Conservation (phyloP, 1,140 invertebrate genomes). For the Rhyzopertha dominica region DNA sequence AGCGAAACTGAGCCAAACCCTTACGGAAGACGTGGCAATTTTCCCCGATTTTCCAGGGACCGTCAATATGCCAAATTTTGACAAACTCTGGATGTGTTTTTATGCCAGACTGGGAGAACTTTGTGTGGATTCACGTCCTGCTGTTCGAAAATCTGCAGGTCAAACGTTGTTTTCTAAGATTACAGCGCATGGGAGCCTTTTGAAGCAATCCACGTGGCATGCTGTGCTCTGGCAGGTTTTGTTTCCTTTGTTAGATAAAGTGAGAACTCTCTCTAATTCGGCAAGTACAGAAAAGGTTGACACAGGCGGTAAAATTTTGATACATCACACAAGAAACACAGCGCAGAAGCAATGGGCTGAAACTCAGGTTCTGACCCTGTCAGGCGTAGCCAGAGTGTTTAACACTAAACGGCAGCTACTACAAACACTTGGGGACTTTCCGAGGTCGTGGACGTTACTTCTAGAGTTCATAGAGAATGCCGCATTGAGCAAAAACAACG, state of each 20-base stretch:
- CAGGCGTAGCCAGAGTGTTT: constrained; percentile 67
- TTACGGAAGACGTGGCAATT: constrained; percentile 64
- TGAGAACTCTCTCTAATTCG: constrained; percentile 79
- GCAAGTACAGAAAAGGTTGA: constrained; percentile 94
- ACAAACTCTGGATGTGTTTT: constrained; percentile 93
- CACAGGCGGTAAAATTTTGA: constrained; percentile 88
- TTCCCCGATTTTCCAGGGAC: constrained; percentile 80
- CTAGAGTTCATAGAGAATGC: constrained; percentile 92
- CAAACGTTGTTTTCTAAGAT: constrained; percentile 98
- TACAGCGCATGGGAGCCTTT: constrained; percentile 84
- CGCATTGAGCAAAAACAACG: constrained; percentile 85
- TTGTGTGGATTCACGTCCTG: constrained; percentile 91
- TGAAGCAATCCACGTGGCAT: constrained; percentile 86
- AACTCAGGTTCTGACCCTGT: constrained; percentile 72
- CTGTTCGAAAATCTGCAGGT: constrained; percentile 95
- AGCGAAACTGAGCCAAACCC: constrained; percentile 71
- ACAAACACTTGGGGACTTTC: constrained; percentile 83
- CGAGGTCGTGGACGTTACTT: constrained; percentile 85
- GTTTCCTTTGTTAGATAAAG: constrained; percentile 94
- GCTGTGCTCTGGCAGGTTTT: constrained; percentile 85
- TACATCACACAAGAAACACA: constrained; percentile 98
- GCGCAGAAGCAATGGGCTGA: constrained; percentile 99
- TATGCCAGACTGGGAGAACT: constrained; percentile 86
- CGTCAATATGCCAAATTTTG: constrained; percentile 82
- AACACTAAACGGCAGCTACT: constrained; percentile 85